A percentile compares a stretch with the other conserved stretches of the same genome.
Evolutionary conservation across 2,797 vertebrate genomes (phyloP).

Genomic region (Amniataba percoides): DNA sequence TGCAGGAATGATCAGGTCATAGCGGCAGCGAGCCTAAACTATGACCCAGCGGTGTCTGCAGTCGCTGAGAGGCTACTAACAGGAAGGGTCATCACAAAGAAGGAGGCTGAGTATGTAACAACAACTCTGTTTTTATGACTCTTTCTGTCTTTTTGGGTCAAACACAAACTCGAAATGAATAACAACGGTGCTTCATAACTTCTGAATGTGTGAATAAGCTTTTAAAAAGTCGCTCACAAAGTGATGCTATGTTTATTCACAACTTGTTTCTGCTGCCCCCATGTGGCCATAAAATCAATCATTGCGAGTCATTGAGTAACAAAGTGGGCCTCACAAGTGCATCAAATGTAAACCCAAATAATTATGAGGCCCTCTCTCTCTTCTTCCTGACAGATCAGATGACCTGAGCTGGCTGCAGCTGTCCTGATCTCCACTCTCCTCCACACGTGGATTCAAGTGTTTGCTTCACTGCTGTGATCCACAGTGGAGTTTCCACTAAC

Average conservation of each 20-base stretch:
- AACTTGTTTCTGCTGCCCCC: not conserved
- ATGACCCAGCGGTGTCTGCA: conserved; percentile 87
- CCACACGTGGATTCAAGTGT: conserved; percentile 7
- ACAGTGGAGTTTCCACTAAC: conserved; percentile 17
- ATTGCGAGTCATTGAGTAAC: not conserved
- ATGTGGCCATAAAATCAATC: not conserved
- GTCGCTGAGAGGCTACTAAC: conserved; percentile 85
- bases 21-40: conserved; percentile 89
- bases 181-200: no score
- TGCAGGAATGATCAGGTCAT: conserved; percentile 85
- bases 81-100: conserved; percentile 86
- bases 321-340: not conserved
- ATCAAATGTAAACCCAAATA: not conserved
- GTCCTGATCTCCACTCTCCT: conserved; percentile 57
- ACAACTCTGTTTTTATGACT: not conserved
- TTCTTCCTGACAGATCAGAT: conserved; percentile 72
- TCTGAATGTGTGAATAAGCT: not conserved
- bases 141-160: not conserved
- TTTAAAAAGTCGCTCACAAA: not conserved
- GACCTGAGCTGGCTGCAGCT: conserved; percentile 83
- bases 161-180: no score
- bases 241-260: no score
- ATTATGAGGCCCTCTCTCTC: not conserved
- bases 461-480: not conserved
- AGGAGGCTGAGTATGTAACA: conserved; percentile 85